phyloP scores from a whole-genome alignment of 2,797 vertebrate species.

The Mallotus villosus region DNA sequence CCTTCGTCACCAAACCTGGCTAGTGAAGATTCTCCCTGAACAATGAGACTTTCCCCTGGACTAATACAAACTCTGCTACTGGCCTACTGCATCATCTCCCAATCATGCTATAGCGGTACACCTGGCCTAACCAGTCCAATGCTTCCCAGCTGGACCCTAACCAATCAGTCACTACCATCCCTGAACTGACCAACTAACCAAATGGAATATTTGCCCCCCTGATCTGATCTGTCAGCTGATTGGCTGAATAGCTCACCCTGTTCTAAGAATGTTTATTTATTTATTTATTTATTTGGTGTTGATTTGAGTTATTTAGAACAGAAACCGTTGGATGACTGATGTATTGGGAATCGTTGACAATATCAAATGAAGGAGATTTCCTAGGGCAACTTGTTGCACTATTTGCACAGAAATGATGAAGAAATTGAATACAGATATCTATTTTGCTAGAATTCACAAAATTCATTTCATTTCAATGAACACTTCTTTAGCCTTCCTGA shows the following conservation, averaged over 20 bases:
- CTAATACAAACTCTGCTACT: background rate
- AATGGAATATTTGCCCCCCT: constrained; percentile 30
- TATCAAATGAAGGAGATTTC: constrained; percentile 5
- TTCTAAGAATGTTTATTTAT: constrained; percentile 13
- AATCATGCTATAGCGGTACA: background rate
- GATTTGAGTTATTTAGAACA: background rate
- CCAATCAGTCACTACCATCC: constrained; percentile 22
- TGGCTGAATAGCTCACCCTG: too few species aligned
- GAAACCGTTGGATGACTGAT: background rate
- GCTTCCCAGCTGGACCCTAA: constrained; percentile 30
- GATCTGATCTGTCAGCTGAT: background rate
- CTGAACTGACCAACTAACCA: constrained; percentile 40
- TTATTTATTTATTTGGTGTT: constrained; percentile 11
- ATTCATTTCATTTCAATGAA: constrained; percentile 32
- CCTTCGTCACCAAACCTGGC: background rate
- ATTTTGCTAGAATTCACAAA: constrained; percentile 54
- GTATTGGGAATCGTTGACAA: too few species aligned
- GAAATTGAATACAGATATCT: constrained; percentile 45
- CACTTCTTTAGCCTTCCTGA: constrained; percentile 11
- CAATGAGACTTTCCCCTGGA: background rate
- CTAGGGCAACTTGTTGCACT: constrained; percentile 44
- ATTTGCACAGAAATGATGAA: constrained; percentile 65
- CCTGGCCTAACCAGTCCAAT: constrained; percentile 26
- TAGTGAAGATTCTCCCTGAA: background rate
- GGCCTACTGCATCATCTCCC: background rate